Percentiles rank a stretch among this genome's conserved stretches.
Evolutionary conservation across 2,113 vertebrate genomes (phyloP).

Genomic region (Gasterosteus nipponicus): DNA sequence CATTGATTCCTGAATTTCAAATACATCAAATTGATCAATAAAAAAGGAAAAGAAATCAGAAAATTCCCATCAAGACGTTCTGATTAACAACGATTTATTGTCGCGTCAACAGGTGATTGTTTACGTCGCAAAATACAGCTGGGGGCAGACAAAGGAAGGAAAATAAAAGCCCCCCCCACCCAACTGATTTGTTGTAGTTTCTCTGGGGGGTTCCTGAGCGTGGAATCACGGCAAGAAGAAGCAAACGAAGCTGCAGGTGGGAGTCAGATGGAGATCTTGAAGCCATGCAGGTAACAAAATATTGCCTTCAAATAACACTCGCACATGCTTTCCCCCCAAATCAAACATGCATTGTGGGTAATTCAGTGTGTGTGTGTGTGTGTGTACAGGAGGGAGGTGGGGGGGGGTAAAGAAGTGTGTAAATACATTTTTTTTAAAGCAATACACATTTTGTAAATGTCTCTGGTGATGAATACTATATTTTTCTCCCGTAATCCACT

Average conservation of each 20-base stretch:
- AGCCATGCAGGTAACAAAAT: conserved; percentile 81
- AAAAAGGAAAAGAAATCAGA: conserved; percentile 32
- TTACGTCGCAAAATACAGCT: conserved; percentile 78
- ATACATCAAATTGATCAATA: conserved; percentile 62
- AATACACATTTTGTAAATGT: conserved; percentile 67
- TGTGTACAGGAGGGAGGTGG: background rate
- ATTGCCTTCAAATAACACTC: conserved; percentile 77
- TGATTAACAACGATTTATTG: conserved; percentile 65
- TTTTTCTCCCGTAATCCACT: conserved; percentile 59
- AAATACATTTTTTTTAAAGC: conserved; percentile 68
- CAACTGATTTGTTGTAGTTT: conserved; percentile 41
- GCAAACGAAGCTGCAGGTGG: conserved; percentile 39
- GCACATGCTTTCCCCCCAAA: conserved; percentile 78
- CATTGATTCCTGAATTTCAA: conserved; percentile 70
- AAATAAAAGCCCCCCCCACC: conserved; percentile 24
- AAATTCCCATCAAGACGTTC: conserved; percentile 62
- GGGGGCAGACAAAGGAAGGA: conserved; percentile 19
- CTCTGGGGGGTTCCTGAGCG: conserved; percentile 58
- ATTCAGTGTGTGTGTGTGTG: conserved; percentile 48
- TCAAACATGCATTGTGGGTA: conserved; percentile 77
- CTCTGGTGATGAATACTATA: conserved; percentile 56
- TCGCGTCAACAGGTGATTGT: conserved; percentile 78
- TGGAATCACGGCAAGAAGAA: conserved; percentile 42
- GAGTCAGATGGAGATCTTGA: conserved; percentile 68
- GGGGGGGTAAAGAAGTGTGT: conserved; percentile 50